Percentiles rank a stretch among this genome's conserved stretches.
Evolutionary conservation across 2,113 vertebrate species (phyloP).

Genomic region (Trichomycterus rosablanca): DNA sequence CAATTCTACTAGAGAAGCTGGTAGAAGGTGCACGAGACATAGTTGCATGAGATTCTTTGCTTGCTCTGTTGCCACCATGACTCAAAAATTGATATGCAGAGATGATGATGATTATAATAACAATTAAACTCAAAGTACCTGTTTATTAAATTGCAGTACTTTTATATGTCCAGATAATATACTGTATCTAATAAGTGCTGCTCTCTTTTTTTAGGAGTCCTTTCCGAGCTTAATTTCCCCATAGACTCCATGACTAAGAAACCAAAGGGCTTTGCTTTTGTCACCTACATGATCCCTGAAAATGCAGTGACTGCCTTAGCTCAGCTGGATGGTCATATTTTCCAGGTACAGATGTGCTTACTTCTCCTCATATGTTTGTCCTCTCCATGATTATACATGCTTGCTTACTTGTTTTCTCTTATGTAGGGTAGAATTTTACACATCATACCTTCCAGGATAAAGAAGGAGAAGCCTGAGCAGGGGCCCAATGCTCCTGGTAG

Average conservation of each 20-base stretch:
- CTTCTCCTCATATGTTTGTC: not conserved
- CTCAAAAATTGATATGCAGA: too few species aligned
- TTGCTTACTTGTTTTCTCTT: not conserved
- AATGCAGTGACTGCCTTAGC: conserved; percentile 82
- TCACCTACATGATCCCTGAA: conserved; percentile 92
- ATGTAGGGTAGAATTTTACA: conserved; percentile 91
- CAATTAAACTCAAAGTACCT: too few species aligned
- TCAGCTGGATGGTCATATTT: conserved; percentile 85
- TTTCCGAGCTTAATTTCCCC: conserved; percentile 87
- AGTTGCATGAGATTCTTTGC: too few species aligned
- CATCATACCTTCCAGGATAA: conserved; percentile 84
- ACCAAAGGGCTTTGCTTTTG: conserved; percentile 92
- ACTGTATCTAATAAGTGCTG: not conserved
- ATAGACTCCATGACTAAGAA: conserved; percentile 87
- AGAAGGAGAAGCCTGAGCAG: conserved; percentile 72
- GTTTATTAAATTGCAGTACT: too few species aligned
- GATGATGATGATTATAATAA: too few species aligned
- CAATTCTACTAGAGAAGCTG: too few species aligned
- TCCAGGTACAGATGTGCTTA: conserved; percentile 74
- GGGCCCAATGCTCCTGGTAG: conserved; percentile 53
- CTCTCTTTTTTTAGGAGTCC: conserved; percentile 67
- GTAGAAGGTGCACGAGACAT: too few species aligned
- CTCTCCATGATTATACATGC: not conserved
- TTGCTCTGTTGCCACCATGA: too few species aligned
- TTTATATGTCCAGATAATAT: too few species aligned